Evolutionary conservation across 2,113 vertebrate species (phyloP), one percentile per base, ranked within the genome.

Genomic region (Spea bombifrons): DNA sequence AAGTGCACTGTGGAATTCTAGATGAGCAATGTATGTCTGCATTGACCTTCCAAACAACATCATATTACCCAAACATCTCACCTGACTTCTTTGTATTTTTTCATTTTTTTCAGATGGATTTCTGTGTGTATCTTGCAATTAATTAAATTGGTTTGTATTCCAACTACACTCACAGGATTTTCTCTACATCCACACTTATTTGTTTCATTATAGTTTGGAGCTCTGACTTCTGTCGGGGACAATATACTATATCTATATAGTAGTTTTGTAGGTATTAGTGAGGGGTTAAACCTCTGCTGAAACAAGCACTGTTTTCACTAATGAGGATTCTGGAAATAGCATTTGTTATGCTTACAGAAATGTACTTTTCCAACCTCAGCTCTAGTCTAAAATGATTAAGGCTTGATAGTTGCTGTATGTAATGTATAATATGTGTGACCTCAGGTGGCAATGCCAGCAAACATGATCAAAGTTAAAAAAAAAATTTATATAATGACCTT

Each of bases 201-300:
- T 80, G 71, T 80, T 74, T 73, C 71, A 80, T 73, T 74, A 80
- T 73, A 66, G 65, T 66, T 66, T 73, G 61, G 63, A 66, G 63
- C 64, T 80, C 47, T 59, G 64, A 68, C 45, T 74, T 48, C 43
- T 66, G 77, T 67, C 63, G 49, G 65, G 53, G 66, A 61, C 46
- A 48, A 72, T 57, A 73, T 30, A 30, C 30, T 30, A 30, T 30
- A 30, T 30, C 30, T 30, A 30, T 30, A 30, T 30, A 30, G 30
- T 30, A 30, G 30, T 30, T 30, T 30, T 30, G 30, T 30, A 30
- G 30, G 30, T 30, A 30, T 30, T 30, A 30, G 30, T 30, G 30
- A 30, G 30, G 30, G 2, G 2, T 30, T 30, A 30, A 30, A 30
- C 30, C 30, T 30, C 30, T 30, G 30, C 30, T 2, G 30, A 30